phyloP scores from a whole-genome alignment of 2,888 invertebrate species.

The Mythimna ferrago region DNA sequence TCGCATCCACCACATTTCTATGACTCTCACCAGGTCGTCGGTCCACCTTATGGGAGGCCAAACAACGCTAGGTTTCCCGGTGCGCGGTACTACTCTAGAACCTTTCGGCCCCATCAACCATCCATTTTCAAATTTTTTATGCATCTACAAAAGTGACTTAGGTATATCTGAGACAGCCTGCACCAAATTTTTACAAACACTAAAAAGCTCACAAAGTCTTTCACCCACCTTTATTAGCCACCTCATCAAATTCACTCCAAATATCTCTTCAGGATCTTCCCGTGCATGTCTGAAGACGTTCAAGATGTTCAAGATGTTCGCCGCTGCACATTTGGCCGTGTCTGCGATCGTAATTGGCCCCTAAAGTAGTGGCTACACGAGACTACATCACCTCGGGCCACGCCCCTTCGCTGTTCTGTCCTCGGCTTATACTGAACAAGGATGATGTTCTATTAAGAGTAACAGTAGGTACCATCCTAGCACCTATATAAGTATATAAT shows the following conservation, averaged over 20 bases:
- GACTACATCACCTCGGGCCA: slow-evolving; percentile 72
- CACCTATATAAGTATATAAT: neutral
- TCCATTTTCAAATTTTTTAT: too few species aligned
- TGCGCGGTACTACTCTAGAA: too few species aligned
- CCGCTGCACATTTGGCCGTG: slow-evolving; percentile 61
- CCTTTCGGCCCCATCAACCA: too few species aligned
- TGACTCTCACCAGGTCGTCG: too few species aligned
- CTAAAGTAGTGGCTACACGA: slow-evolving; percentile 64
- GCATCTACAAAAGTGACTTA: too few species aligned
- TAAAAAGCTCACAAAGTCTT: neutral
- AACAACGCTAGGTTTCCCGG: too few species aligned
- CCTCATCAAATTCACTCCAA: slow-evolving; percentile 44
- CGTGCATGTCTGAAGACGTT: slow-evolving; percentile 38
- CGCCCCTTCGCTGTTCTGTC: slow-evolving; percentile 74
- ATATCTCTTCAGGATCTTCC: slow-evolving; percentile 10
- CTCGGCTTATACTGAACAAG: slow-evolving; percentile 41
- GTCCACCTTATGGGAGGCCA: too few species aligned
- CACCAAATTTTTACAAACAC: neutral
- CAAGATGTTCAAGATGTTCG: slow-evolving; percentile 36
- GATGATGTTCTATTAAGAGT: slow-evolving; percentile 47
- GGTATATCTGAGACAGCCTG: neutral
- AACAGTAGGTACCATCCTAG: neutral
- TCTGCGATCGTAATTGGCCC: slow-evolving; percentile 65
- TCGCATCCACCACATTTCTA: too few species aligned
- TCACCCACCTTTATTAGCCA: neutral